Evolutionary conservation across 64 coral and sea anemone species (phyloP), one percentile per base, ranked within the genome.

Genomic region (Porites australiensis): DNA sequence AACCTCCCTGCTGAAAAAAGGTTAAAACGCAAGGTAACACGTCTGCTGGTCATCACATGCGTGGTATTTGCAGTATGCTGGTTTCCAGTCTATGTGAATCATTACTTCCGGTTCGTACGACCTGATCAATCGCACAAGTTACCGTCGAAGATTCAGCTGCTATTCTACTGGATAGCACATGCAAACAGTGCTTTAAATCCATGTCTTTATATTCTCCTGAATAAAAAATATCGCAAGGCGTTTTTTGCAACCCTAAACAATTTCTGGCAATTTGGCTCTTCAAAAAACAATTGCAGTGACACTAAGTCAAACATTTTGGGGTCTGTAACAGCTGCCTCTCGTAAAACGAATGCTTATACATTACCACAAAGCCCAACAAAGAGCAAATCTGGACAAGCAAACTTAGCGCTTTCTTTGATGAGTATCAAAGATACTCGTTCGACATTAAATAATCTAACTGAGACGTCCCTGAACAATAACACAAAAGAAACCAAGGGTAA

Each of bases 181-280:
- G 86, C 92, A 8, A 94, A 94, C 86, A 94, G 92, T 44, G 92
- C 92, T 3, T 49, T 94, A 23, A 94, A 94, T 27, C 92, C 92
- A 3, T 61, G 68, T 16, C 67, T 93, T 58, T 93, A 93, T 19
- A 71, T 89, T 15, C 18, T 93, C 3, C 16, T 88, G 27, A 88
- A 93, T 64, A 75, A 72, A 1, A 74, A 19, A 1, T 88, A 88
- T 61, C 83, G 91, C 10, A 37, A 55, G 11, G 85, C 72, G 51
- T 43, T 88, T 13, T 13, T 44, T 12, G 54, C 54, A 9, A 57
- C 54, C 12, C 54, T 57, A 57, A 9, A 12, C 54, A 57, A 5
- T 57, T 57, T 57, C 3, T 12, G 7, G 54, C 12, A 12, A 9
- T 57, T 12, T 57, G 2, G 7, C 4, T 47, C 71, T 13, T 4